Evolutionary conservation across 2,888 invertebrate genomes (phyloP).

Genomic region (Plagodis dolabraria): DNA sequence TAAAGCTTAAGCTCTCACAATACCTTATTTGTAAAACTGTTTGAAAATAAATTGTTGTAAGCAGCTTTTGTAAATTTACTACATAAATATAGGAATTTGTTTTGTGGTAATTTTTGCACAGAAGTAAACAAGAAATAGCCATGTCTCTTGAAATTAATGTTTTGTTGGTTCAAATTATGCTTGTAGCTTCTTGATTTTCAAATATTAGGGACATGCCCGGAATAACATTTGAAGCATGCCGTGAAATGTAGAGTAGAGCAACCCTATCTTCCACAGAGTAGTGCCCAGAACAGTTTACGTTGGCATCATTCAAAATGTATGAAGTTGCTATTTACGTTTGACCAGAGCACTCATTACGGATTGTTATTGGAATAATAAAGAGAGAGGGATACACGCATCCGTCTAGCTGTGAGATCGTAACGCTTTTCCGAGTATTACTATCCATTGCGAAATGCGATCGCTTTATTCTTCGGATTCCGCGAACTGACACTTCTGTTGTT

Average conservation of each 20-base stretch:
- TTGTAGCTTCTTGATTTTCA: no score
- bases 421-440: constrained; percentile 71
- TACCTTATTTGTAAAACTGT: background rate
- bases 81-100: no score
- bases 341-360: constrained; percentile 84
- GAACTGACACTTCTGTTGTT: constrained; percentile 80
- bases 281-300: constrained; percentile 76
- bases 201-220: no score
- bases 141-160: no score
- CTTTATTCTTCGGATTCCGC: constrained; percentile 75
- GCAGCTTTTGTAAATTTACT: no score
- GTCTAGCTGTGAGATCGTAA: constrained; percentile 73
- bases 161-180: no score
- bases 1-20: no score
- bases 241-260: constrained; percentile 34
- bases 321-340: constrained; percentile 84
- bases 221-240: no score
- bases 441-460: constrained; percentile 77
- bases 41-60: no score
- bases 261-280: constrained; percentile 70
- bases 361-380: constrained; percentile 85
- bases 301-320: constrained; percentile 82
- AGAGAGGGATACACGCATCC: constrained; percentile 73
- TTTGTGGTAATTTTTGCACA: no score
- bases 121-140: no score